Percentiles rank a stretch among this genome's conserved stretches.
Conservation (phyloP, 2,888 invertebrate species). For the Dysmachus trigonus region DNA sequence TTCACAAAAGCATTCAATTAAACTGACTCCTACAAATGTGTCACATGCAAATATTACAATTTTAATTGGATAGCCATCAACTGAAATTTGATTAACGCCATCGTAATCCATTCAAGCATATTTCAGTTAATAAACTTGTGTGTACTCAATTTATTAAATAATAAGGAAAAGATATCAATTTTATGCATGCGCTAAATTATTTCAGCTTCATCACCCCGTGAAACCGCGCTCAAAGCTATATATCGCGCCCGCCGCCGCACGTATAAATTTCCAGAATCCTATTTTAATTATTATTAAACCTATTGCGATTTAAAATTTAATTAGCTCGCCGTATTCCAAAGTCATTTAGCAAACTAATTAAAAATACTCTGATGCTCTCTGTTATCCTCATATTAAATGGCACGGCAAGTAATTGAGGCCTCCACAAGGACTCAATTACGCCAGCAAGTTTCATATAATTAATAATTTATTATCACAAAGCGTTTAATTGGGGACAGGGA, state of each 20-base stretch:
- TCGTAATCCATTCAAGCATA: neutral
- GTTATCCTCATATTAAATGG: constrained; percentile 34
- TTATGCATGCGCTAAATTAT: constrained; percentile 22
- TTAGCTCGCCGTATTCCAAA: constrained; percentile 46
- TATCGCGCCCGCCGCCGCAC: neutral
- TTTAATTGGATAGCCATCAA: neutral
- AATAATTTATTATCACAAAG: constrained; percentile 54
- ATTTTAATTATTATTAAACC: constrained; percentile 48
- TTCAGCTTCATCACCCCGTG: constrained; percentile 16
- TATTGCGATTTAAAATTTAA: constrained; percentile 48
- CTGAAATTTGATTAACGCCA: neutral
- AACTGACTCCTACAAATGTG: neutral
- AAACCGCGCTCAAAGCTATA: constrained; percentile 6
- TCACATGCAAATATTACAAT: neutral
- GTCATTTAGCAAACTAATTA: constrained; percentile 48
- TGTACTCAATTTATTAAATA: constrained; percentile 13
- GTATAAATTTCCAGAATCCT: constrained; percentile 2
- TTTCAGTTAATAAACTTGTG: constrained; percentile 7
- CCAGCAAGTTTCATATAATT: constrained; percentile 52
- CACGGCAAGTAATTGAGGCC: constrained; percentile 50
- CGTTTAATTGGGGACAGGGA: constrained; percentile 53
- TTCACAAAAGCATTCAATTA: too few species aligned
- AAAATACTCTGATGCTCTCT: constrained; percentile 33
- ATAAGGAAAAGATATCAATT: constrained; percentile 29
- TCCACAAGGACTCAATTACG: constrained; percentile 52